These are phyloP conservation scores for Thymallus thymallus DNA, from an alignment of 2,113 vertebrate species.

Conservation along the genomic window DNA sequence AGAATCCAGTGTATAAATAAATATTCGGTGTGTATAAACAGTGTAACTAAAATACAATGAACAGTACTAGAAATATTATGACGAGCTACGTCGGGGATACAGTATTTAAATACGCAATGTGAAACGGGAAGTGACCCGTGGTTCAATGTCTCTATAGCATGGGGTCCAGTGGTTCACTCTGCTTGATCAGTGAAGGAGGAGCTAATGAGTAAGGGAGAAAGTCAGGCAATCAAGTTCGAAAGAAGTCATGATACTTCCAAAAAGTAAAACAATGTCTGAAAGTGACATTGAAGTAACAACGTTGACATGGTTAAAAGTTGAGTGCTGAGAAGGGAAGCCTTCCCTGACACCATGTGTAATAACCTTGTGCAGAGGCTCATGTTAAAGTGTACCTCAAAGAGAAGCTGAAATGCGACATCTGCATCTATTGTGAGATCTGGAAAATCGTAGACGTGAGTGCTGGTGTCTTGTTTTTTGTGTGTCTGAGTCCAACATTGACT, in stretches of 20 bases:
- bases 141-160: too few relatives aligned
- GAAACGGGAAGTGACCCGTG: too few relatives aligned
- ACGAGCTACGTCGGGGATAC: too few relatives aligned
- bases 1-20: too few relatives aligned
- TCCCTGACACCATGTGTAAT: conserved; percentile 43
- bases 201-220: not conserved
- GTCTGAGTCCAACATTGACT: not conserved
- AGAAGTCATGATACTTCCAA: not conserved
- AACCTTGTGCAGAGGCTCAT: conserved; percentile 28
- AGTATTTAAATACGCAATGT: too few relatives aligned
- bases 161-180: not conserved
- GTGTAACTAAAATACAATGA: too few relatives aligned
- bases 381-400: not conserved
- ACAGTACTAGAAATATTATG: too few relatives aligned
- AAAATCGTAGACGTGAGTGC: not conserved
- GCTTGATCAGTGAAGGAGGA: not conserved
- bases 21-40: too few relatives aligned
- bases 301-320: conserved; percentile 25
- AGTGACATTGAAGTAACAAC: conserved; percentile 44
- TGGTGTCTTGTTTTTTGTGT: not conserved
- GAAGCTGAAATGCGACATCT: conserved; percentile 30
- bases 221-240: not conserved
- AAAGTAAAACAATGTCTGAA: too few relatives aligned
- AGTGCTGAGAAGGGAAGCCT: conserved; percentile 18
- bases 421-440: conserved; percentile 21